Conservation (phyloP, 2,888 invertebrate genomes). For the Cryptocephalus primarius region DNA sequence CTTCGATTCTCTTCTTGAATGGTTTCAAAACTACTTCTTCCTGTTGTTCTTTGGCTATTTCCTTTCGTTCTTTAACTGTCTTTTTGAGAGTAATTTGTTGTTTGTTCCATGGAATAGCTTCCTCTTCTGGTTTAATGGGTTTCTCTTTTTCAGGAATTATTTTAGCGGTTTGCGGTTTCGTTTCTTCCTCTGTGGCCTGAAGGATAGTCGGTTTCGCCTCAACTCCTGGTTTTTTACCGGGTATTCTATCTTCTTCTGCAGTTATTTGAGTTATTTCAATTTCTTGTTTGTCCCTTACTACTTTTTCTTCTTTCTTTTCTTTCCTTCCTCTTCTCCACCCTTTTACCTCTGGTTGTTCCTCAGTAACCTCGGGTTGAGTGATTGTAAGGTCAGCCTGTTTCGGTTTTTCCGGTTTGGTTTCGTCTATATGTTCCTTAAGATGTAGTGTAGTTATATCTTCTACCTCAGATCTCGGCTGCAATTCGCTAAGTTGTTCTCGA, state of each 20-base stretch:
- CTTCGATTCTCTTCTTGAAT: not conserved
- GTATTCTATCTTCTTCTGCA: not conserved
- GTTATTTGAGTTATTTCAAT: not conserved
- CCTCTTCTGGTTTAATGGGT: constrained; percentile 9
- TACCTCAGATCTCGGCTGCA: constrained; percentile 21
- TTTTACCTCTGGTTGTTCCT: constrained; percentile 5
- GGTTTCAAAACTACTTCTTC: constrained; percentile 18
- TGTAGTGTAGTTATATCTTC: constrained; percentile 21
- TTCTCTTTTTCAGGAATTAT: constrained; percentile 7
- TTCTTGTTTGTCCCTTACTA: not conserved
- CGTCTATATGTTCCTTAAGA: not conserved
- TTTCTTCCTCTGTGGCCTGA: constrained; percentile 4
- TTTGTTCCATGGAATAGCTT: constrained; percentile 46
- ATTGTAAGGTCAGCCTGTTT: not conserved
- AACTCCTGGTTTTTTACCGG: not conserved
- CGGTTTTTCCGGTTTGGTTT: too few species aligned
- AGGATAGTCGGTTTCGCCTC: too few species aligned
- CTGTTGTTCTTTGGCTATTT: constrained; percentile 24
- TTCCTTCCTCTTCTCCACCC: constrained; percentile 7
- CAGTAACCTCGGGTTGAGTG: constrained; percentile 6
- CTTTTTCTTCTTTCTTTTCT: constrained; percentile 4
- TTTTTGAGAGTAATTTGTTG: constrained; percentile 46
- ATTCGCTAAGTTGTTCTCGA: not conserved
- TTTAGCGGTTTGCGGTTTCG: constrained; percentile 5
- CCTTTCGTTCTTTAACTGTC: constrained; percentile 31